Percentiles rank a stretch among this genome's conserved stretches.
Evolutionary conservation across 1,140 invertebrate species (phyloP).

Genomic region (Lamellibrachia luymesi): DNA sequence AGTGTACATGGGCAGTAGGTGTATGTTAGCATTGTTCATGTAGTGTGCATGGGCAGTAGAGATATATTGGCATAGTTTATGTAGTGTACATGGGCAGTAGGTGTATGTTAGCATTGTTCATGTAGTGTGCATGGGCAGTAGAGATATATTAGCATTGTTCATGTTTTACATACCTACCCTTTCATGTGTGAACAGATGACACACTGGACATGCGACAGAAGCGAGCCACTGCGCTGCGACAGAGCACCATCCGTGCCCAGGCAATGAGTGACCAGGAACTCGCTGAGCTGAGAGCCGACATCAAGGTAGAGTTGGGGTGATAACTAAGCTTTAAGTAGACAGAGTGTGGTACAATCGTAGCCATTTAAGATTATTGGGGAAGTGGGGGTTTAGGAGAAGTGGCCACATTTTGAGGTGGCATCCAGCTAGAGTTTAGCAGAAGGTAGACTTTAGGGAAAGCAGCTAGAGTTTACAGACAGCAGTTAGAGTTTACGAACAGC

Average conservation of each 20-base stretch:
- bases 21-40: too few relatives aligned
- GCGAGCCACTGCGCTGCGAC: slow-evolving; percentile 42
- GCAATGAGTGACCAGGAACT: slow-evolving; percentile 43
- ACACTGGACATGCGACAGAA: slow-evolving; percentile 43
- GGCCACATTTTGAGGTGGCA: not conserved
- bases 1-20: not conserved
- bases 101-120: too few relatives aligned
- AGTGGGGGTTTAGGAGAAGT: not conserved
- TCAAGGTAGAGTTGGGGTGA: slow-evolving; percentile 40
- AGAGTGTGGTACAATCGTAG: not conserved
- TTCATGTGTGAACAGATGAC: slow-evolving; percentile 35
- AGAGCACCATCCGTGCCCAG: slow-evolving; percentile 43
- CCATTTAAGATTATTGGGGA: not conserved
- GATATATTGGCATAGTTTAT: too few relatives aligned
- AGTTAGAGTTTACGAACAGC: too few relatives aligned
- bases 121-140: too few relatives aligned
- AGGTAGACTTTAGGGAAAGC: too few relatives aligned
- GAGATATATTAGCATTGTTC: not conserved
- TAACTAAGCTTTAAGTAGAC: too few relatives aligned
- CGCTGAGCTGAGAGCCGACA: slow-evolving; percentile 46
- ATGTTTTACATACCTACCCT: not conserved
- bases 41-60: too few relatives aligned
- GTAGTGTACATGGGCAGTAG: too few relatives aligned
- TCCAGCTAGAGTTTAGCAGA: not conserved
- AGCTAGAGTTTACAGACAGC: not conserved